A percentile compares a stretch with the other conserved stretches of the same genome.
phyloP scores from a whole-genome alignment of 2,113 vertebrate species.

The Phylloscopus trochiloides region DNA sequence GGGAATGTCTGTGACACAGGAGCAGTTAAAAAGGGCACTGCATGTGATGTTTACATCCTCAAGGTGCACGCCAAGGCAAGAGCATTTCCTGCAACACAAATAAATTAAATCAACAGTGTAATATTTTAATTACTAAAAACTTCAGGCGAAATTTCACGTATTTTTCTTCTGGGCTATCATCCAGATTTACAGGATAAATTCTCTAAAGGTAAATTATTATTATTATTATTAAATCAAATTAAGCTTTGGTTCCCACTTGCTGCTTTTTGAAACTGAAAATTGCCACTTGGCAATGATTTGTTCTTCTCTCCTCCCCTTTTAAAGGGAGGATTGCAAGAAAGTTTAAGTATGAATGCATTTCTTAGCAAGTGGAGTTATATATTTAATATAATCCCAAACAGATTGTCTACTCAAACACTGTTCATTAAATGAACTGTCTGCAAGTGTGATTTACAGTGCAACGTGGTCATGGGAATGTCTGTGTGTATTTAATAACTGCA shows the following conservation, averaged over 20 bases:
- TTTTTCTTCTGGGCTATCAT: conserved; percentile 44
- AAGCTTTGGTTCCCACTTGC: background rate
- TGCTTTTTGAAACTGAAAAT: conserved; percentile 32
- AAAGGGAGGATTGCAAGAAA: background rate
- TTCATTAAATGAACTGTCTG: conserved; percentile 63
- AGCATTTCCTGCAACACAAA: background rate
- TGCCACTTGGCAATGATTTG: conserved; percentile 9
- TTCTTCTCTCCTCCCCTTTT: background rate
- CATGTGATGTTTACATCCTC: background rate
- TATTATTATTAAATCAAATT: background rate
- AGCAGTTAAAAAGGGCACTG: background rate
- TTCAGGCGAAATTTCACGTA: background rate
- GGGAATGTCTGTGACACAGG: background rate
- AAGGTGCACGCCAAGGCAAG: background rate
- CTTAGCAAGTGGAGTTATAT: background rate
- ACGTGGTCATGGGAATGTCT: conserved; percentile 34
- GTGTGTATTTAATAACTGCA: conserved; percentile 38
- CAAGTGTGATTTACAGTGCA: conserved; percentile 60
- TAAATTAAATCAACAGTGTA: background rate
- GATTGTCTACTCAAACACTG: conserved; percentile 41
- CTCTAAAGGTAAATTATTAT: conserved; percentile 33
- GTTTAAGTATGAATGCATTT: background rate
- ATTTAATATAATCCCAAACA: conserved; percentile 34
- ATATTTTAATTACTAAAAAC: conserved; percentile 40
- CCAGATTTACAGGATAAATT: background rate